These are phyloP conservation scores for Pantherophis guttatus DNA, from an alignment of 2,113 vertebrate genomes.

Conservation along the genomic window DNA sequence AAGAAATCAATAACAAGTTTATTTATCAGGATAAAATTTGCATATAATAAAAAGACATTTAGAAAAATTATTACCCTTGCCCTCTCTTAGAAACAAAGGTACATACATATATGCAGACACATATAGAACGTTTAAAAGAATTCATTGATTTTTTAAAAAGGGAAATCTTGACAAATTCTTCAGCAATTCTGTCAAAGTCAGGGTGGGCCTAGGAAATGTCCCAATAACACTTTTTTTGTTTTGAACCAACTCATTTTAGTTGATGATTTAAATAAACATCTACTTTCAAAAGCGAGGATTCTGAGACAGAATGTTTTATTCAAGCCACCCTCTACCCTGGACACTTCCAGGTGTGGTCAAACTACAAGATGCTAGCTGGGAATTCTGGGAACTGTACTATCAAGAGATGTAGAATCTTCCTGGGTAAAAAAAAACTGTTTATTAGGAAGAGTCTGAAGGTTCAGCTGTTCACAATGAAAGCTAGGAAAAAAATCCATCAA, in stretches of 20 bases:
- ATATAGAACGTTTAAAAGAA: slow-evolving; percentile 33
- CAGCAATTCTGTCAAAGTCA: slow-evolving; percentile 17
- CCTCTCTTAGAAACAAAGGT: slow-evolving; percentile 44
- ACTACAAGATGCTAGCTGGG: neutral
- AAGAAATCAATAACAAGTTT: slow-evolving; percentile 59
- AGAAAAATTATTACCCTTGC: slow-evolving; percentile 48
- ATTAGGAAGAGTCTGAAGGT: neutral
- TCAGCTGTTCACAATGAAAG: neutral
- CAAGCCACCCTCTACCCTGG: neutral
- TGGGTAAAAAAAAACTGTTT: neutral
- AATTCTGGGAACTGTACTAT: neutral
- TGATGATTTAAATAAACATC: neutral
- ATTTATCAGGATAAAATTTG: slow-evolving; percentile 52
- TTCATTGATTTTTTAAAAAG: slow-evolving; percentile 31
- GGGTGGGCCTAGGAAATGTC: neutral
- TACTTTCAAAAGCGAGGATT: neutral
- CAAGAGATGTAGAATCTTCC: neutral
- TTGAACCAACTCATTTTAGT: neutral
- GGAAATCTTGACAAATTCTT: neutral
- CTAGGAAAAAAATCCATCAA: neutral
- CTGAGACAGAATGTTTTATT: neutral
- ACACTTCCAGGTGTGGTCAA: neutral
- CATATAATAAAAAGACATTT: slow-evolving; percentile 49
- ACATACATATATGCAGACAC: slow-evolving; percentile 34
- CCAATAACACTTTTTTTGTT: neutral